Evolutionary conservation across 2,888 invertebrate genomes (phyloP).

Genomic region (Drosophila acutilabella): DNA sequence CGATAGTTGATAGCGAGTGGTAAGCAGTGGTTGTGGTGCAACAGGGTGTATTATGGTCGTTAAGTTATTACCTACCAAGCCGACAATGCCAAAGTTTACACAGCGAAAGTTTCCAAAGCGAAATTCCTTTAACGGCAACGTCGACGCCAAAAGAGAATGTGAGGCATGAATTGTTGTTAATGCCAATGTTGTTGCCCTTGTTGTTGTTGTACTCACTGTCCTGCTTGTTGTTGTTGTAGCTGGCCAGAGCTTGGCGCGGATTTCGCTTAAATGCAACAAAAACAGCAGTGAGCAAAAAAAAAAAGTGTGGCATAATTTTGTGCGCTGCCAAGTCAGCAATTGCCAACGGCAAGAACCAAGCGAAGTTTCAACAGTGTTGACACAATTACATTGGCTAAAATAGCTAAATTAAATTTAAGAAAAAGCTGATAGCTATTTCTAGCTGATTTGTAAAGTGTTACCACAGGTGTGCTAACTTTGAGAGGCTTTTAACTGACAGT

Average conservation of each 20-base stretch:
- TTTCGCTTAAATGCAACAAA: conserved; percentile 45
- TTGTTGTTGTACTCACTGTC: conserved; percentile 13
- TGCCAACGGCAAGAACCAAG: conserved; percentile 37
- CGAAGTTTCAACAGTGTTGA: neutral
- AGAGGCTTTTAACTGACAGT: too few relatives aligned
- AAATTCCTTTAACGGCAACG: conserved; percentile 71
- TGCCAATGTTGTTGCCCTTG: conserved; percentile 42
- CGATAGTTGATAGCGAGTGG: conserved; percentile 34
- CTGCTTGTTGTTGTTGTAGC: conserved; percentile 24
- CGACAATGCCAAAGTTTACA: conserved; percentile 77
- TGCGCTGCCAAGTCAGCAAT: conserved; percentile 52
- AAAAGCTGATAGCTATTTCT: too few relatives aligned
- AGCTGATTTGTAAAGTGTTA: too few relatives aligned
- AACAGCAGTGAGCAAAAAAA: neutral
- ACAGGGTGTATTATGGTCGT: conserved; percentile 82
- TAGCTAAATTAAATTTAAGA: too few relatives aligned
- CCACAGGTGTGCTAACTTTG: too few relatives aligned
- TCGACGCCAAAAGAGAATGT: conserved; percentile 53
- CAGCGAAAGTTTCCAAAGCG: conserved; percentile 69
- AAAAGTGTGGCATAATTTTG: conserved; percentile 62
- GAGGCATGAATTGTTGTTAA: conserved; percentile 78
- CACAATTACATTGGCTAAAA: too few relatives aligned
- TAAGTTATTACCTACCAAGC: conserved; percentile 75
- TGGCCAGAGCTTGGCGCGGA: conserved; percentile 62
- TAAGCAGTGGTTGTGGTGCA: conserved; percentile 62